Evolutionary conservation across 2,113 vertebrate species (phyloP), one percentile per base, ranked within the genome.

Genomic region (Mus pahari): DNA sequence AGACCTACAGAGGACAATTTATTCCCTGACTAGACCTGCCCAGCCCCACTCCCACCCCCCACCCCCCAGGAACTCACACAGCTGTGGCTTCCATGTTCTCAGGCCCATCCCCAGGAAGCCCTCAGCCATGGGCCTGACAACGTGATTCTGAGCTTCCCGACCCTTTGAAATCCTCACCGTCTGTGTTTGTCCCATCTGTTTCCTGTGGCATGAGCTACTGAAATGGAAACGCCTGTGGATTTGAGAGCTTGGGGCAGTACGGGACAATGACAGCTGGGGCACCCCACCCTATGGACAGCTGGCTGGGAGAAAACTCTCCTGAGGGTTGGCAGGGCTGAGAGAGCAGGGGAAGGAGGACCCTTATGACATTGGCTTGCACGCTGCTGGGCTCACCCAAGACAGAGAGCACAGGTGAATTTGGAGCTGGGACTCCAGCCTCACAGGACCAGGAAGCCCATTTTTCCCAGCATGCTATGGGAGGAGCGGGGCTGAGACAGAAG

Each of bases 131-230:
- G 88, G 55, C 82, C 95, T 50, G 66, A 81, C 48, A 87, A 81
- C 71, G 45, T 45, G 86, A 66, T 81, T 89, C 36, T 16, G 20
- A 70, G 48, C 92, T 96, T 93, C 94, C 71, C 31, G 92, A 93
- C 79, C n/a, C 74, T 96, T 97, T 96, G 95, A 96, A 97, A 91
- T 79, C 55, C 70, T 94, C 71, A 62, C 60, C 90, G 93, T 90
- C 82, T 95, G 92, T 95, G 79, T 90, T 53, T 17, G 83, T 78
- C 68, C 77, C 90, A 93, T 96, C 95, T 97, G 96, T 95, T 95
- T 96, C 96, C 97, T 95, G 94, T 78, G 89, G 93, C 86, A 53
- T 53, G 95, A 92, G 50, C 60, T 90, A 42, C 78, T 68, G 77
- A 73, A 88, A 68, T 75, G 58, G 64, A 90, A 95, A 71, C 31